Evolutionary conservation across 2,888 invertebrate genomes (phyloP).

Genomic region (Cyclophora punctaria): DNA sequence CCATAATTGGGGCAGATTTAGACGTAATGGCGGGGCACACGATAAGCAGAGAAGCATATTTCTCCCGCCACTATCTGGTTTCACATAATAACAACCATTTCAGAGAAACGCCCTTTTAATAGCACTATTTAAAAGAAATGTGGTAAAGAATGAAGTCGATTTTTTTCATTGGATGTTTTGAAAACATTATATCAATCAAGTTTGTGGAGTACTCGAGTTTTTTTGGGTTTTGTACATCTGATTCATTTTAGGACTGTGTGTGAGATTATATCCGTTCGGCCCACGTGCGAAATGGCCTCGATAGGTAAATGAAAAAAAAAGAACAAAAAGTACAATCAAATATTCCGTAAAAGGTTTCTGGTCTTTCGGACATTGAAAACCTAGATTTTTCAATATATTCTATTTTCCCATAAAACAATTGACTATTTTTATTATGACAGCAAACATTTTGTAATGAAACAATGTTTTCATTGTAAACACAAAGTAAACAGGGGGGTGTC

Average conservation of each 20-base stretch:
- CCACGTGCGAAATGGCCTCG: no score
- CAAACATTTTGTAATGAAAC: no score
- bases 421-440: constrained; percentile 15
- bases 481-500: no score
- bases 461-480: no score
- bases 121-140: constrained; percentile 49
- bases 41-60: constrained; percentile 45
- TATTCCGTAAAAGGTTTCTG: no score
- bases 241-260: no score
- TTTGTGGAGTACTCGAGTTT: constrained; percentile 56
- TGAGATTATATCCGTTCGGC: no score
- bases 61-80: constrained; percentile 42
- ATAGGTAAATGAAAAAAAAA: no score
- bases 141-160: constrained; percentile 66
- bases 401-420: no score
- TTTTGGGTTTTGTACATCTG: constrained; percentile 25
- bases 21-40: constrained; percentile 26
- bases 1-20: constrained; percentile 29
- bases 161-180: constrained; percentile 58
- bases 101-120: constrained; percentile 57
- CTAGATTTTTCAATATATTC: no score
- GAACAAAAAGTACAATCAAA: no score
- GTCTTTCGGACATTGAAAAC: no score
- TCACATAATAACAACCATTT: constrained; percentile 46
- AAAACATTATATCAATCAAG: constrained; percentile 56